Percentiles rank a stretch among this genome's conserved stretches.
Conservation (phyloP, 2,888 invertebrate genomes). For the Hermodice carunculata region DNA sequence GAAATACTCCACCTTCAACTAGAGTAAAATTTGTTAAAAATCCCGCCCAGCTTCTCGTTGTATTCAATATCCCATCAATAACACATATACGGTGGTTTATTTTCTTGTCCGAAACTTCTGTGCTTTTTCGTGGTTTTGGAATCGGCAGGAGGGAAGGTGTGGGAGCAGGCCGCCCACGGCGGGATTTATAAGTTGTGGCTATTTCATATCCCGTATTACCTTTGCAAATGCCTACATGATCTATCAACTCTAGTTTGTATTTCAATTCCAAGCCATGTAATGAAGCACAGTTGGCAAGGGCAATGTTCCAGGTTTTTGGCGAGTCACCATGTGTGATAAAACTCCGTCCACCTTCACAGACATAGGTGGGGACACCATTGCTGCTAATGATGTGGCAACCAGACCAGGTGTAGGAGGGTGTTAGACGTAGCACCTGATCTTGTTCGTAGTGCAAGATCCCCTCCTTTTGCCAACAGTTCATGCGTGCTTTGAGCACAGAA, state of each 20-base stretch:
- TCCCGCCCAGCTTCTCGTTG: conserved; percentile 39
- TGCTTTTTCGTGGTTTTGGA: too few relatives aligned
- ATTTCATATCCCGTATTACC: not conserved
- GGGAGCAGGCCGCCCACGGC: too few relatives aligned
- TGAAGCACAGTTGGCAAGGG: conserved; percentile 38
- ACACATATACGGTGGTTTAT: conserved; percentile 23
- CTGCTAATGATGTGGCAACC: conserved; percentile 38
- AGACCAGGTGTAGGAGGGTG: conserved; percentile 40
- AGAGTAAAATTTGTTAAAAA: conserved; percentile 37
- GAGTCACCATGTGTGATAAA: conserved; percentile 25
- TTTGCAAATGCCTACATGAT: conserved; percentile 37
- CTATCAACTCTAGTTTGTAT: conserved; percentile 36
- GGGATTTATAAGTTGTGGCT: too few relatives aligned
- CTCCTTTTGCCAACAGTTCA: conserved; percentile 43
- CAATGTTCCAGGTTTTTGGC: conserved; percentile 39
- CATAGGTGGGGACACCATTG: conserved; percentile 29
- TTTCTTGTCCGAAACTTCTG: conserved; percentile 11
- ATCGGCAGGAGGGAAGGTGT: too few relatives aligned
- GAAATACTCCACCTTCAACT: conserved; percentile 30
- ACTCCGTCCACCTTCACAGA: conserved; percentile 38
- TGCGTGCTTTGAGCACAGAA: conserved; percentile 28
- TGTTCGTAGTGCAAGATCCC: conserved; percentile 33
- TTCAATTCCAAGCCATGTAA: conserved; percentile 33
- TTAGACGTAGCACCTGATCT: conserved; percentile 39
- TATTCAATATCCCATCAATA: conserved; percentile 35